Base-by-base conservation (phyloP, 1,140 invertebrate species). In the Drosophila sp. region DNA sequence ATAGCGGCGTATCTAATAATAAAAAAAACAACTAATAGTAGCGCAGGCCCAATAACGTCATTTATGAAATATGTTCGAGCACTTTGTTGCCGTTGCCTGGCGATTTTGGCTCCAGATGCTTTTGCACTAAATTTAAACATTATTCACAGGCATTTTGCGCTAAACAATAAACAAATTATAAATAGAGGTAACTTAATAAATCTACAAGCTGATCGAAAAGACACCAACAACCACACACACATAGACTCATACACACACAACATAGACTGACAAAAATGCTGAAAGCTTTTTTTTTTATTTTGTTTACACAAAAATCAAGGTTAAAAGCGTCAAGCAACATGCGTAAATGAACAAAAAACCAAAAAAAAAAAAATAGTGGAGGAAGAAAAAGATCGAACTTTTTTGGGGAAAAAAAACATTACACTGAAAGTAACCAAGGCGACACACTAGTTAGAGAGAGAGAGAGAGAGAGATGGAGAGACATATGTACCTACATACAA, bases 121-220 rank as follows among this genome's bases (percentile, higher is more conserved):
- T 62, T 66, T 70, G 58, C 50, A 70, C 72, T 80, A 71, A 76
- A 83, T 79, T 82, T 79, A 84, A 76, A 80, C 80, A 83, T 83
- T 83, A 79, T 83, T 83, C 80, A 74, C 80, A 72, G 76, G 66
- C 79, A 79, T 82, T 86, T 83, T 50, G 44, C 25, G 79, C 79
- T 83, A 87, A 86, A 87, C 83, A 86, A 86, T 86, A 87, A 87
- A 87, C 83, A 89, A 87, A 89, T 87, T 87, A 87, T 87, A 87
- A 89, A 87, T 87, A 87, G 56, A 58, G 83, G 83, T 87, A 89
- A 87, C 84, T 87, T 80, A 87, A 89, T 87, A 86, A 86, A 75
- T 79, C 72, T 79, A 79, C 76, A 74, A 77, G 70, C 54, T 60
- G 62, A 65, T 54, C 33, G 66, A 76, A 61, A 62, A 56, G 35